phyloP scores from a whole-genome alignment of 2,113 vertebrate genomes.

The Stigmatopora argus region DNA sequence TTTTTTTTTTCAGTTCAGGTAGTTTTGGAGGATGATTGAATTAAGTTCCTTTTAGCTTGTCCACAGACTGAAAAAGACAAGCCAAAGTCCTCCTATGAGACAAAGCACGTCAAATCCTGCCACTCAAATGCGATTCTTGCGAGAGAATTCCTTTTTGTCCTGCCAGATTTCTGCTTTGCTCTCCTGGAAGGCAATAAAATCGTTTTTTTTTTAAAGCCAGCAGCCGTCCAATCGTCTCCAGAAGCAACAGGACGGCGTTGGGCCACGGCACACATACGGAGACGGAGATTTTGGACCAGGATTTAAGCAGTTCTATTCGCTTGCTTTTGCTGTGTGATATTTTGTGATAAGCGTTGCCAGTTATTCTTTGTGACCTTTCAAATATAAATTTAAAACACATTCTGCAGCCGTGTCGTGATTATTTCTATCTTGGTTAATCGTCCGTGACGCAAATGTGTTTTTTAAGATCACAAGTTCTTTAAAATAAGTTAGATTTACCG shows the following conservation, averaged over 20 bases:
- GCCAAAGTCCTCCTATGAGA: slow-evolving; percentile 51
- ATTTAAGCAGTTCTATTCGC: slow-evolving; percentile 60
- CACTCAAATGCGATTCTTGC: slow-evolving; percentile 47
- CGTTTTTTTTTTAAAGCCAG: background rate
- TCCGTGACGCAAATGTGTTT: too few relatives aligned
- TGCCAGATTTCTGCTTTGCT: slow-evolving; percentile 45
- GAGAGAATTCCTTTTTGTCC: slow-evolving; percentile 52
- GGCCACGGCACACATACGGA: slow-evolving; percentile 58
- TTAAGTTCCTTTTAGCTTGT: slow-evolving; percentile 46
- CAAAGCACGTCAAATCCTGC: slow-evolving; percentile 53
- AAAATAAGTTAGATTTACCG: too few relatives aligned
- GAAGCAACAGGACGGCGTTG: slow-evolving; percentile 55
- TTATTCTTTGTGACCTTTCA: too few relatives aligned
- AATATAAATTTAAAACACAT: too few relatives aligned
- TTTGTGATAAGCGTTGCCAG: too few relatives aligned
- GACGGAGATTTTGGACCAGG: slow-evolving; percentile 54
- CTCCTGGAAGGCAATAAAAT: slow-evolving; percentile 58
- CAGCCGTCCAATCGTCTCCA: slow-evolving; percentile 57
- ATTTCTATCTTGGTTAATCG: too few relatives aligned
- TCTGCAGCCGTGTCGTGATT: too few relatives aligned
- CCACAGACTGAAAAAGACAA: slow-evolving; percentile 26
- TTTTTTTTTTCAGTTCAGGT: background rate
- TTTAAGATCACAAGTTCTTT: too few relatives aligned
- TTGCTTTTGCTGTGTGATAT: too few relatives aligned
- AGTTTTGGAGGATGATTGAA: slow-evolving; percentile 30